Conservation (phyloP, 2,888 invertebrate species). For the Caenorhabditis zanzibari region DNA sequence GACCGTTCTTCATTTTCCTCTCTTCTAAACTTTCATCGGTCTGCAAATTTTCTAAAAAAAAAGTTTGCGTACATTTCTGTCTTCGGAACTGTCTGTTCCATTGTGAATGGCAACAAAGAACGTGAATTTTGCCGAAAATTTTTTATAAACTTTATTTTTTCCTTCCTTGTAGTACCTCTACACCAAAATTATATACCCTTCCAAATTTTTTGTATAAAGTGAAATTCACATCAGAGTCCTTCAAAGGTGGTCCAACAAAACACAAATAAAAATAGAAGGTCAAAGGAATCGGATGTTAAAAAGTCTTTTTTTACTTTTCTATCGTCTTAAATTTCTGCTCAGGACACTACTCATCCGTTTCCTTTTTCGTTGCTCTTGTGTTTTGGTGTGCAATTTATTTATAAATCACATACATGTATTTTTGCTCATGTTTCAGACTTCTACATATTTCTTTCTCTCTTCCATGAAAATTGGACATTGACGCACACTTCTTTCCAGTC, state of each 20-base stretch:
- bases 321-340: slow-evolving; percentile 47
- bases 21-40: slow-evolving; percentile 9
- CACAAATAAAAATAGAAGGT: slow-evolving; percentile 29
- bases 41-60: background rate
- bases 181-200: background rate
- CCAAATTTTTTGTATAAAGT: background rate
- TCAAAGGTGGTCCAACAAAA: slow-evolving; percentile 15
- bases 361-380: slow-evolving; percentile 8
- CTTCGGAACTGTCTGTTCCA: slow-evolving; percentile 7
- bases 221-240: background rate
- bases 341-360: slow-evolving; percentile 29
- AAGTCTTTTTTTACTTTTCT: background rate
- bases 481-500: slow-evolving; percentile 18
- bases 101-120: slow-evolving; percentile 18
- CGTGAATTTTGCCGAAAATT: too few relatives aligned
- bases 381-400: slow-evolving; percentile 58
- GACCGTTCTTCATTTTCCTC: slow-evolving; percentile 4
- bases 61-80: background rate
- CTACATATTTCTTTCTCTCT: background rate
- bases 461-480: slow-evolving; percentile 7
- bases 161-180: background rate
- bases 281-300: background rate
- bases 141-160: background rate
- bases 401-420: slow-evolving; percentile 24
- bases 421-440: slow-evolving; percentile 43